These are phyloP conservation scores for Tautogolabrus adspersus DNA, from an alignment of 2,113 vertebrate species.

Conservation along the genomic window DNA sequence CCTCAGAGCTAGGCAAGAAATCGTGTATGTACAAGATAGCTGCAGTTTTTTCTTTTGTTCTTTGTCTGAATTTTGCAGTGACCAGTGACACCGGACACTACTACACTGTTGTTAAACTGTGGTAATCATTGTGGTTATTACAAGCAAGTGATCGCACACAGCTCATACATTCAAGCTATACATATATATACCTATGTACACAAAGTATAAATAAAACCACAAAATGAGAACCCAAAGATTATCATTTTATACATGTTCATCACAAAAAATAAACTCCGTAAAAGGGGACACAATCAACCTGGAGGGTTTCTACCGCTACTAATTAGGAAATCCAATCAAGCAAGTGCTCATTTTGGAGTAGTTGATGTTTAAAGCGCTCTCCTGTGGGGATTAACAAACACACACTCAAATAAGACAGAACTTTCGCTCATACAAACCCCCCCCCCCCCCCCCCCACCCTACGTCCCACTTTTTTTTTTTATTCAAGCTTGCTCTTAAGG, in stretches of 20 bases:
- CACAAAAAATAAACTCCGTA: constrained; percentile 40
- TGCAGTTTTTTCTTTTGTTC: constrained; percentile 59
- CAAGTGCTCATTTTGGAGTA: constrained; percentile 78
- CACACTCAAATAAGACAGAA: constrained; percentile 44
- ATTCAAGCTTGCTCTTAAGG: constrained; percentile 79
- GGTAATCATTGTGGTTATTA: constrained; percentile 69
- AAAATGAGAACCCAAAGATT: constrained; percentile 70
- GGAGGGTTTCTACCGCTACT: constrained; percentile 49
- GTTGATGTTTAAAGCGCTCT: constrained; percentile 67
- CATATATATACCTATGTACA: constrained; percentile 82
- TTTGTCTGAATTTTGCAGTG: constrained; percentile 32
- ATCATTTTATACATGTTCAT: constrained; percentile 69
- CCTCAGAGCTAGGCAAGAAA: constrained; percentile 50
- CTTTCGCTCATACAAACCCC: constrained; percentile 21
- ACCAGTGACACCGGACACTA: constrained; percentile 31
- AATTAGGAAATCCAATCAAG: constrained; percentile 67
- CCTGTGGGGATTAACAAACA: constrained; percentile 57
- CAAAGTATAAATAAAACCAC: constrained; percentile 85
- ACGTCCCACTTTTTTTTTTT: constrained; percentile 9
- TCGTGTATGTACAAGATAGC: constrained; percentile 73
- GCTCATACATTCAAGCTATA: constrained; percentile 82
- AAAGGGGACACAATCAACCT: constrained; percentile 57
- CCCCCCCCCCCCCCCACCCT: constrained; percentile 2
- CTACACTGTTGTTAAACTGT: constrained; percentile 35
- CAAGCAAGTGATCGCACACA: constrained; percentile 65